A percentile compares a stretch with the other conserved stretches of the same genome.
Conservation (phyloP, 2,888 invertebrate genomes). For the Machimus rusticus region DNA sequence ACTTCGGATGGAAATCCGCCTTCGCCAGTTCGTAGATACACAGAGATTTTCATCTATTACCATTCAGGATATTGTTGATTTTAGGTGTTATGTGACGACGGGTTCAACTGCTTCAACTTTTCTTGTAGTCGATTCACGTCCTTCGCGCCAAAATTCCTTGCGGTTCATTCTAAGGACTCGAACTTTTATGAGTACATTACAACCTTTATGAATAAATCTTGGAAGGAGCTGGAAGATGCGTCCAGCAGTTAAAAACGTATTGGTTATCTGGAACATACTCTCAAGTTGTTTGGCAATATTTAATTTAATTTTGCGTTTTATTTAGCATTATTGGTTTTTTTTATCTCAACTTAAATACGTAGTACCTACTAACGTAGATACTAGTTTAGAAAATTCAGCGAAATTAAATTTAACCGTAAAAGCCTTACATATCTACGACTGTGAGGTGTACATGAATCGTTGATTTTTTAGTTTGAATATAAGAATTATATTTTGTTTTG, state of each 20-base stretch:
- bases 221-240: background rate
- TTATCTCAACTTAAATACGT: too few relatives aligned
- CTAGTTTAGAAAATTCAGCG: too few relatives aligned
- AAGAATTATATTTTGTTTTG: too few relatives aligned
- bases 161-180: background rate
- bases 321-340: too few relatives aligned
- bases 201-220: background rate
- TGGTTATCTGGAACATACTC: background rate
- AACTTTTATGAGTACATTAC: background rate
- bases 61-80: slow-evolving; percentile 14
- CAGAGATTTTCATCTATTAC: slow-evolving; percentile 3
- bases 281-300: background rate
- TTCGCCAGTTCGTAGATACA: background rate
- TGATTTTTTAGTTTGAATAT: too few relatives aligned
- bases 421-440: too few relatives aligned
- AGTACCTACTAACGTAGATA: too few relatives aligned
- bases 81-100: slow-evolving; percentile 13
- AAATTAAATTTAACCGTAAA: too few relatives aligned
- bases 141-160: background rate
- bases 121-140: background rate
- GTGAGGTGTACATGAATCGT: too few relatives aligned
- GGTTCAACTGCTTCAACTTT: background rate
- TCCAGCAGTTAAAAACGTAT: background rate
- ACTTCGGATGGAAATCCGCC: slow-evolving; percentile 16
- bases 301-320: too few relatives aligned